Percentiles rank a stretch among this genome's conserved stretches.
Evolutionary conservation across 2,797 vertebrate genomes (phyloP).

Genomic region (Cynopterus sphinx): DNA sequence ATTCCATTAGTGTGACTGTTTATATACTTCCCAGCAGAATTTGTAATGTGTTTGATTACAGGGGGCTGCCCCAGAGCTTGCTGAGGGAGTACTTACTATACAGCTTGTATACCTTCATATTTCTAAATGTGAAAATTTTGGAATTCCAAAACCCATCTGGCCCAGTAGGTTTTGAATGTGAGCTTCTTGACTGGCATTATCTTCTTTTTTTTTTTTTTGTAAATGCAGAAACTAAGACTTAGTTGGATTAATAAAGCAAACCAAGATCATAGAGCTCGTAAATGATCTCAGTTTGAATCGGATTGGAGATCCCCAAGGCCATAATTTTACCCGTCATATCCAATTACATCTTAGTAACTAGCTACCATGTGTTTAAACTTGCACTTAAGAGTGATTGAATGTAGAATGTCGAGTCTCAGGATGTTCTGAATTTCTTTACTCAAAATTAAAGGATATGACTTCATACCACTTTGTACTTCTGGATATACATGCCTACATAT

Average conservation of each 20-base stretch:
- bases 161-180: not conserved
- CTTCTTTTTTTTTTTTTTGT: not conserved
- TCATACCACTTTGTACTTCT: not conserved
- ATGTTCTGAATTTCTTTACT: not conserved
- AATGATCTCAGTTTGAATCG: constrained; percentile 10
- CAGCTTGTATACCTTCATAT: constrained; percentile 31
- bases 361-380: not conserved
- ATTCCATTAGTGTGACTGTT: constrained; percentile 4
- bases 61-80: constrained; percentile 14
- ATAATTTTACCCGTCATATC: not conserved
- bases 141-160: not conserved
- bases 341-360: not conserved
- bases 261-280: not conserved
- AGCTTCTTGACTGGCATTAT: not conserved
- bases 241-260: not conserved
- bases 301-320: not conserved
- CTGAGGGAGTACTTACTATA: not conserved
- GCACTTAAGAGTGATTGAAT: not conserved
- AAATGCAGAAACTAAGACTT: not conserved
- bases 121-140: constrained; percentile 24
- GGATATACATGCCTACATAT: not conserved
- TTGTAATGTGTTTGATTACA: constrained; percentile 54
- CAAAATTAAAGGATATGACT: not conserved
- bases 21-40: constrained; percentile 36
- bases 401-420: not conserved